Base-by-base conservation (phyloP, 2,797 vertebrate species). In the Lepidocolaptes lacrymiger region DNA sequence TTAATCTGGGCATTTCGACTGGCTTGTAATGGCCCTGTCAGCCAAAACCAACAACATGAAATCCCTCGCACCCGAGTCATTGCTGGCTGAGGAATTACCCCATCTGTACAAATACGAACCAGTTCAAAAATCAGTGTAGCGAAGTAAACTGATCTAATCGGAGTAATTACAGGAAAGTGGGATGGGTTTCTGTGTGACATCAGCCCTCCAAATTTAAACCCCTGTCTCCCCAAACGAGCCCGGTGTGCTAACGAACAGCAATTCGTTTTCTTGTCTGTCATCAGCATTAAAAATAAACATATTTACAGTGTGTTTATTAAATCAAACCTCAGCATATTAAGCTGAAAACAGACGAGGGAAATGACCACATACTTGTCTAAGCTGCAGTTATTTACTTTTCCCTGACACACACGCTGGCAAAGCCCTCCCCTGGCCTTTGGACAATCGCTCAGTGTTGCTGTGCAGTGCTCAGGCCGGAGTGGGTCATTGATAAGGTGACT, bases 1-100 rank as follows among this genome's bases (percentile, higher is more conserved):
- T 98, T 97, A 97, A 97, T 97, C 91, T 97, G 97, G 96, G 97
- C 97, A 97, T 97, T 97, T 79, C 88, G 63, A 68, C 96, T 96
- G 66, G 96, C 96, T 97, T 92, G 92, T 95, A 86, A 85, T 28
- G 59, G 95, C 76, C 82, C 73, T n/a, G 62, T 49, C 76, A 26
- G 96, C 98, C 98, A 98, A 98, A 97, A 97, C 91, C 77, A 98
- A 98, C 96, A 98, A 21, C 95, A 76, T 89, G 88, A 97, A 97
- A 96, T 98, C 97, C 96, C 89, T 95, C 95, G 91, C 89, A 59
- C 92, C 94, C 14, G 88, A 95, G 91, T 97, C 97, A 84, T 84
- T 95, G 96, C 97, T 98, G 97, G 97, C 97, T 39, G 62, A 95
- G 93, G 91, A 91, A 74, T 94, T 83, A 56, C 90, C 96, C 96